A percentile compares a stretch with the other conserved stretches of the same genome.
Evolutionary conservation across 2,113 vertebrate genomes (phyloP).

Genomic region (Bubo blakistoni): DNA sequence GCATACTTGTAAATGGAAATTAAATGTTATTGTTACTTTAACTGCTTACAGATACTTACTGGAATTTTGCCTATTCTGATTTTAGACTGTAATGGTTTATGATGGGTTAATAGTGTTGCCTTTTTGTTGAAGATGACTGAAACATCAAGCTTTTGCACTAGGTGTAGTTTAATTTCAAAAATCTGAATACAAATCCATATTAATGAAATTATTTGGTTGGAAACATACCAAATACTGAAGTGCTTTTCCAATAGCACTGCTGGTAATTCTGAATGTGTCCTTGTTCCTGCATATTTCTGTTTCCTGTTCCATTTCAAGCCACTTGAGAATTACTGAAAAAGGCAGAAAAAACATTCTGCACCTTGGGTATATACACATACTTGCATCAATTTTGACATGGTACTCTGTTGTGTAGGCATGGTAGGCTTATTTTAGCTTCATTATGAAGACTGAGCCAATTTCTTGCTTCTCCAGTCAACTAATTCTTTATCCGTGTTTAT

Average conservation of each 20-base stretch:
- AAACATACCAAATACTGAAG: not conserved
- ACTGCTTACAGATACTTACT: not conserved
- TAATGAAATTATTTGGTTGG: not conserved
- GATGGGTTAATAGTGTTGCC: not conserved
- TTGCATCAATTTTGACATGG: not conserved
- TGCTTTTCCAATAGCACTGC: not conserved
- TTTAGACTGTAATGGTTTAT: not conserved
- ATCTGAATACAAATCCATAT: not conserved
- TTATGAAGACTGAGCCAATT: not conserved
- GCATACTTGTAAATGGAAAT: not conserved
- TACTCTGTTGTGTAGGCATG: too few species aligned
- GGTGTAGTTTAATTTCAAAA: not conserved
- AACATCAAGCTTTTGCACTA: not conserved
- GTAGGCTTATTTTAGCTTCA: not conserved
- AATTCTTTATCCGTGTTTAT: not conserved
- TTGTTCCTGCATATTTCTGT: not conserved
- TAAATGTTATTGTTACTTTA: not conserved
- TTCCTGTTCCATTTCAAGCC: not conserved
- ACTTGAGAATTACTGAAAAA: not conserved
- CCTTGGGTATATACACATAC: not conserved
- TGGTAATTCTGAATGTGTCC: not conserved
- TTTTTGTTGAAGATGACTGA: not conserved
- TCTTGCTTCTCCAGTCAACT: not conserved
- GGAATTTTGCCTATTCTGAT: not conserved
- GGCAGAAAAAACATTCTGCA: not conserved